phyloP scores from a whole-genome alignment of 2,113 vertebrate species.

The Callopanchax toddi region DNA sequence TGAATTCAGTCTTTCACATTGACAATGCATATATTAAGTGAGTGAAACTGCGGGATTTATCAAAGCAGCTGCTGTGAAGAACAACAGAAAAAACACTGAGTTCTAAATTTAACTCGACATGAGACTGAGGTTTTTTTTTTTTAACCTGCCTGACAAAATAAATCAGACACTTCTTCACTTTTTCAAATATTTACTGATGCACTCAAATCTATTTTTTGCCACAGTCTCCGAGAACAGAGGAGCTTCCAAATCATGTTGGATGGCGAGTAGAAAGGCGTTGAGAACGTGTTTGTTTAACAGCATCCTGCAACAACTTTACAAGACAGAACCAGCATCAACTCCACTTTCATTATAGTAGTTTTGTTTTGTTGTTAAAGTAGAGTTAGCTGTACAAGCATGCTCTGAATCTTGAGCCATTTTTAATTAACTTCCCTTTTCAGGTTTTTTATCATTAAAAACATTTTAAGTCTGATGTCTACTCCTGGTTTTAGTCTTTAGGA shows the following conservation, averaged over 20 bases:
- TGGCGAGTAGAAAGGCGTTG: constrained; percentile 26
- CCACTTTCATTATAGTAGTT: not conserved
- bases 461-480: too few species aligned
- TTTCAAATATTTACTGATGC: constrained; percentile 52
- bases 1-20: too few species aligned
- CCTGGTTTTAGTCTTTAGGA: too few species aligned
- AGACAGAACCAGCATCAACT: constrained; percentile 23
- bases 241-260: constrained; percentile 16
- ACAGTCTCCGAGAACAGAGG: too few species aligned
- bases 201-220: constrained; percentile 57
- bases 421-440: too few species aligned
- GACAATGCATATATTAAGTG: too few species aligned
- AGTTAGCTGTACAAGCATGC: constrained; percentile 2
- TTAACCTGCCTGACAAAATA: constrained; percentile 25
- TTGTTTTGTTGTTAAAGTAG: too few species aligned
- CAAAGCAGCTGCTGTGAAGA: not conserved
- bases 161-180: constrained; percentile 28
- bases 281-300: constrained; percentile 28
- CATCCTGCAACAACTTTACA: constrained; percentile 31
- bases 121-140: constrained; percentile 29
- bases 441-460: too few species aligned
- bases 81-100: too few species aligned
- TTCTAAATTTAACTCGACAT: constrained; percentile 27
- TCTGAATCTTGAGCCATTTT: constrained; percentile 9
- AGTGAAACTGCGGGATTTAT: not conserved